Percentiles rank a stretch among this genome's conserved stretches.
Evolutionary conservation across 2,797 vertebrate species (phyloP).

Genomic region (Oreochromis grahami): DNA sequence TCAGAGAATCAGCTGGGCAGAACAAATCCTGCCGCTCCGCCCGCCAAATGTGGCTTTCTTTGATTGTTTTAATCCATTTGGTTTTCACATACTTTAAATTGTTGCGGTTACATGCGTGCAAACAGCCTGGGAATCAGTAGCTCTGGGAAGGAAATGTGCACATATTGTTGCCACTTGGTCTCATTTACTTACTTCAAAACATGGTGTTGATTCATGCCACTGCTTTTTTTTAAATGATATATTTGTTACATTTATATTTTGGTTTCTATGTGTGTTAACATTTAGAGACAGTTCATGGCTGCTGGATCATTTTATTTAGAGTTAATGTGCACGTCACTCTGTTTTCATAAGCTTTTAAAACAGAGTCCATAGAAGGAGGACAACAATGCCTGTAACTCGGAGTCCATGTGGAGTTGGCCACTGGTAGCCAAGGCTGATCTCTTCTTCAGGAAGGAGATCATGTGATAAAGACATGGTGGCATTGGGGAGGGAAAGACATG

Average conservation of each 20-base stretch:
- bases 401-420: neutral
- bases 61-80: neutral
- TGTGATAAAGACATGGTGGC: neutral
- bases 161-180: neutral
- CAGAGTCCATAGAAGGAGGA: neutral
- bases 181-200: neutral
- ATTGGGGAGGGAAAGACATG: neutral
- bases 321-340: rapidly evolving
- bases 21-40: neutral
- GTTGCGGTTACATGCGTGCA: neutral
- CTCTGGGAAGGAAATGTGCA: neutral
- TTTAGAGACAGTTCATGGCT: neutral
- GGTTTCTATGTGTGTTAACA: neutral
- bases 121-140: neutral
- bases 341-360: neutral
- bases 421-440: neutral
- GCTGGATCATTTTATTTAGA: neutral
- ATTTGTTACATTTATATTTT: neutral
- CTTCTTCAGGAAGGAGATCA: neutral
- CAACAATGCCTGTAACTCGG: neutral
- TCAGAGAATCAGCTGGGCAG: neutral
- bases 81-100: neutral
- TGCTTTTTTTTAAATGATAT: rapidly evolving
- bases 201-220: neutral
- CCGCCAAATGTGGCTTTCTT: neutral